Evolutionary conservation across 2,113 vertebrate genomes (phyloP).

Genomic region (Regulus satrapa): DNA sequence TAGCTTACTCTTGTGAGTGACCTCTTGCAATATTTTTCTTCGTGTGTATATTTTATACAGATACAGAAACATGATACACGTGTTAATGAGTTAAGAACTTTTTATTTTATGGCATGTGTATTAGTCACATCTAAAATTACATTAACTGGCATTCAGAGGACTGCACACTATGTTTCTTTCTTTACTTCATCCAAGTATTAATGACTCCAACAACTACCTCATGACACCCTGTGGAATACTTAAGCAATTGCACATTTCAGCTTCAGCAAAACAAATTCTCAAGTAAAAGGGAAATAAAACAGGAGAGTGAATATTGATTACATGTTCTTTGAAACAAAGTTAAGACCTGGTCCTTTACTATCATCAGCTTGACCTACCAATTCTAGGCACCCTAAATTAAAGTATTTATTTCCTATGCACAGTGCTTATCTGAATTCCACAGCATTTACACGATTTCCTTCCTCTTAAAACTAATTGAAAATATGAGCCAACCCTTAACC

Average conservation of each 20-base stretch:
- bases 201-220: conserved; percentile 65
- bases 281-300: background rate
- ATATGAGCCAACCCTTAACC: conserved; percentile 71
- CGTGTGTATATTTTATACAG: conserved; percentile 2
- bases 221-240: conserved; percentile 82
- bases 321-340: conserved; percentile 20
- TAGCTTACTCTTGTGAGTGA: conserved; percentile 3
- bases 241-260: conserved; percentile 53
- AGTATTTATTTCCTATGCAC: conserved; percentile 50
- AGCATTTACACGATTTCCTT: conserved; percentile 72
- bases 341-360: conserved; percentile 42
- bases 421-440: conserved; percentile 69
- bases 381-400: conserved; percentile 52
- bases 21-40: conserved; percentile 27
- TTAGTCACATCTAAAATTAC: conserved; percentile 54
- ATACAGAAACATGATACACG: conserved; percentile 45
- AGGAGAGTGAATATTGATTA: conserved; percentile 40
- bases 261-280: background rate
- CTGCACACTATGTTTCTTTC: conserved; percentile 8
- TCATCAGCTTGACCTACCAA: conserved; percentile 40
- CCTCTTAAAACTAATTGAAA: conserved; percentile 74
- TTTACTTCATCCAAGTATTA: conserved; percentile 4
- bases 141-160: conserved; percentile 37
- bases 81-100: conserved; percentile 61
- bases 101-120: conserved; percentile 46